These are phyloP conservation scores for Andrena dorsata DNA, from an alignment of 2,888 invertebrate species.

Conservation along the genomic window DNA sequence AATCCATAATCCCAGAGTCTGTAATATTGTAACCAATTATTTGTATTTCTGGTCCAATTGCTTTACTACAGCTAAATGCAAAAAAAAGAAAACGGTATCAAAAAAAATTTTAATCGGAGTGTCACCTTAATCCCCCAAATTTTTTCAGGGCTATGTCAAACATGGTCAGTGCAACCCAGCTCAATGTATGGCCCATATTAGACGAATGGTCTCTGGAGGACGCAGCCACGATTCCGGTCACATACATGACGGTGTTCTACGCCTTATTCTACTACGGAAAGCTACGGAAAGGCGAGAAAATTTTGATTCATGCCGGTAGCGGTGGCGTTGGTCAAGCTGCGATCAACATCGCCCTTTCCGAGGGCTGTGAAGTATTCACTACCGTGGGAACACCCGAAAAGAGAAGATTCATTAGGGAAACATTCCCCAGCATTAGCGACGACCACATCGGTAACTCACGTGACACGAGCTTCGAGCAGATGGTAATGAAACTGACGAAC, in stretches of 20 bases:
- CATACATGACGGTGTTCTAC: constrained; percentile 88
- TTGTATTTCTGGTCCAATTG: too few species aligned
- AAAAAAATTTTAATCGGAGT: too few species aligned
- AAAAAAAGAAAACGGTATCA: too few species aligned
- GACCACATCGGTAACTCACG: constrained; percentile 94
- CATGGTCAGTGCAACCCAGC: not conserved
- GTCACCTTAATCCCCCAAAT: too few species aligned
- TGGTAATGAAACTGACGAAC: constrained; percentile 92
- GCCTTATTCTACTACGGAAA: constrained; percentile 86
- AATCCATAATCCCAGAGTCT: too few species aligned
- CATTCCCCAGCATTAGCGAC: constrained; percentile 87
- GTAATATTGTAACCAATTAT: not conserved
- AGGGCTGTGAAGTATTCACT: constrained; percentile 87
- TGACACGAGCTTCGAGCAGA: constrained; percentile 94
- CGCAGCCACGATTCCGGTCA: constrained; percentile 89
- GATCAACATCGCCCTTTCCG: constrained; percentile 87
- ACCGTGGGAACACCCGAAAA: constrained; percentile 88
- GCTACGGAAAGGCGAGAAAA: constrained; percentile 85
- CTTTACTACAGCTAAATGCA: too few species aligned
- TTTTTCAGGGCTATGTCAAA: constrained; percentile 49
- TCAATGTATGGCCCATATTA: constrained; percentile 86
- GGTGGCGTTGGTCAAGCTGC: constrained; percentile 90
- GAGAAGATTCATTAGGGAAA: constrained; percentile 86
- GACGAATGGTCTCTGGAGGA: constrained; percentile 88
- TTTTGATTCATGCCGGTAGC: constrained; percentile 85